Conservation (phyloP, 2,113 vertebrate genomes). For the Sterrhoptilus dennistouni region DNA sequence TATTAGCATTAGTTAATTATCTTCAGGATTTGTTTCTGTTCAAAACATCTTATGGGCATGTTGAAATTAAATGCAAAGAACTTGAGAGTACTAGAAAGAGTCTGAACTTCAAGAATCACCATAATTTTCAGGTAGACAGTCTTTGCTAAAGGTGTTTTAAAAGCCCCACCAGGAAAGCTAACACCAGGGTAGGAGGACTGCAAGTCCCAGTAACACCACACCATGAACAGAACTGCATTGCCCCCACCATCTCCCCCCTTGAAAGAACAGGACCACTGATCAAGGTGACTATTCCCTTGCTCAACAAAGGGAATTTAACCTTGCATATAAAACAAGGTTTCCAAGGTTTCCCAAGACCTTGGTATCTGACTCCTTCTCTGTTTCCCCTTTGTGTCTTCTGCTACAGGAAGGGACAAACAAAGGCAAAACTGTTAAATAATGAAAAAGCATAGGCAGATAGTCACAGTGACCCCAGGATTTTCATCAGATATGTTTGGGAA, state of each 20-base stretch:
- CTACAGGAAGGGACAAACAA: not conserved
- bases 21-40: slow-evolving; percentile 42
- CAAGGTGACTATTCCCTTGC: not conserved
- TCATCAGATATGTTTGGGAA: not conserved
- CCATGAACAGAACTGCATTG: not conserved
- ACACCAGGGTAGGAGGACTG: not conserved
- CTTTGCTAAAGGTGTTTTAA: not conserved
- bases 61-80: slow-evolving; percentile 45
- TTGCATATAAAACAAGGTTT: not conserved
- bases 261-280: not conserved
- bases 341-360: not conserved
- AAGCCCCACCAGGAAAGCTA: not conserved
- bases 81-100: not conserved
- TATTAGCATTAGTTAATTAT: slow-evolving; percentile 42
- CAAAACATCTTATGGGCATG: slow-evolving; percentile 35
- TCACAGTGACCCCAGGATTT: not conserved
- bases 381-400: not conserved
- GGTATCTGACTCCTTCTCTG: not conserved
- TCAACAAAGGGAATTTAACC: not conserved
- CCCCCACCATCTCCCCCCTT: not conserved
- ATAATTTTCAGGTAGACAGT: not conserved
- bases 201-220: not conserved
- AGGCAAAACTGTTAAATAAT: not conserved
- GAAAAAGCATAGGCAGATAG: not conserved
- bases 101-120: not conserved